Conservation (phyloP, 2,113 vertebrate genomes). For the Laticauda colubrina region DNA sequence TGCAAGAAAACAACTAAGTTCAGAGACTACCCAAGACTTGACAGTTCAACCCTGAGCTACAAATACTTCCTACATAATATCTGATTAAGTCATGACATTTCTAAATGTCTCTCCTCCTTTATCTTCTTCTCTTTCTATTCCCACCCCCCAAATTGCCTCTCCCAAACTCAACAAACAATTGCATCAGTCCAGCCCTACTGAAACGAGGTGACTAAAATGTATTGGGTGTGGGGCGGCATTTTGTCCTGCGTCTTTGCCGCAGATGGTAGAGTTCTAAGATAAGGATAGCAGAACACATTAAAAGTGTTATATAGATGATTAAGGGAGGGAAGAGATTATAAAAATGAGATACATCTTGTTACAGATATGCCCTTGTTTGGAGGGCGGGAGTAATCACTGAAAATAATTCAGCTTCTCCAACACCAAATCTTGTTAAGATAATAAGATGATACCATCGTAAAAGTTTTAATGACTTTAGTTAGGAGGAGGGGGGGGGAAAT, state of each 20-base stretch:
- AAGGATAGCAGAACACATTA: not conserved
- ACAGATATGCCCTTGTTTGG: slow-evolving; percentile 60
- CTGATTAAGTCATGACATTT: not conserved
- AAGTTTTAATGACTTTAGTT: slow-evolving; percentile 84
- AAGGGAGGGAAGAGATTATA: not conserved
- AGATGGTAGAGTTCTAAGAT: slow-evolving; percentile 3
- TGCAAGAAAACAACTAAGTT: not conserved
- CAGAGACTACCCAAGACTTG: not conserved
- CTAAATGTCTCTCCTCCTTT: not conserved
- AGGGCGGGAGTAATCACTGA: slow-evolving; percentile 39
- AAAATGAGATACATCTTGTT: slow-evolving; percentile 56
- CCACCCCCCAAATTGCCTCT: not conserved
- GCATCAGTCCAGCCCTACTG: not conserved
- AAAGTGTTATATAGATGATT: not conserved
- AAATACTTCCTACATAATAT: not conserved
- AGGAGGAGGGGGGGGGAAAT: not conserved
- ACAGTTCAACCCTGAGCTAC: not conserved
- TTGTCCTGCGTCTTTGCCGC: not conserved
- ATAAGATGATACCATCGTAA: slow-evolving; percentile 78
- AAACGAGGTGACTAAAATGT: not conserved
- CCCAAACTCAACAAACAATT: not conserved
- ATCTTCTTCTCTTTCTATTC: not conserved
- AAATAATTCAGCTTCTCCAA: slow-evolving; percentile 66
- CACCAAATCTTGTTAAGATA: slow-evolving; percentile 71
- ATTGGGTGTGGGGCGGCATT: not conserved